phyloP scores from a whole-genome alignment of 2,113 vertebrate genomes.

The Hydrolagus affinis region DNA sequence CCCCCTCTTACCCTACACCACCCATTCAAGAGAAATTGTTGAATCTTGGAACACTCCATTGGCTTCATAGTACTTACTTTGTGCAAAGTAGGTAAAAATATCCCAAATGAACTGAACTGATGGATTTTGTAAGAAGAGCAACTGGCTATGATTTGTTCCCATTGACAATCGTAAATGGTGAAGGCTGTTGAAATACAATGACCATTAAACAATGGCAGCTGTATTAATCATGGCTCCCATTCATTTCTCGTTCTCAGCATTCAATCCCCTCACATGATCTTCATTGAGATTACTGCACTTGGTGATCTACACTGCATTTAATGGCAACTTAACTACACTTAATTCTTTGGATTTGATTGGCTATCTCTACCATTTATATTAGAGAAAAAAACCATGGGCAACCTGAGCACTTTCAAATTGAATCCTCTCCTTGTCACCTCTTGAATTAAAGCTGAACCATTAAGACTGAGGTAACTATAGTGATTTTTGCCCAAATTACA shows the following conservation, averaged over 20 bases:
- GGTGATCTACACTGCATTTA: neutral
- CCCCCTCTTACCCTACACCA: neutral
- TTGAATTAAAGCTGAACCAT: no score
- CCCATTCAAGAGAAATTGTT: neutral
- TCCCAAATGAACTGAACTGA: neutral
- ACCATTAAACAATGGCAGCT: neutral
- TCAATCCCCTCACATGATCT: neutral
- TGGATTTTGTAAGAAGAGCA: neutral
- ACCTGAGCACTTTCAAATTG: no score
- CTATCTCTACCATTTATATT: neutral
- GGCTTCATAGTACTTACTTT: neutral
- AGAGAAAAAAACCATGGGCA: no score
- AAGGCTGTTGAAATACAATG: neutral
- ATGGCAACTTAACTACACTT: no score
- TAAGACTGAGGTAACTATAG: no score
- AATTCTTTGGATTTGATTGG: slow-evolving; percentile 9
- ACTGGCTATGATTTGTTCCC: neutral
- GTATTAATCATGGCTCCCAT: neutral
- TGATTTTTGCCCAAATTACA: no score
- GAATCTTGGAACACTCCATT: no score
- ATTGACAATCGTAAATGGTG: neutral
- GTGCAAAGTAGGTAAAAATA: neutral
- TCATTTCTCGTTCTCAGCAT: neutral
- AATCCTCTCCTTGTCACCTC: no score
- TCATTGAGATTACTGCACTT: no score